phyloP scores from a whole-genome alignment of 1,140 invertebrate genomes.

The Lanistes nyassanus region DNA sequence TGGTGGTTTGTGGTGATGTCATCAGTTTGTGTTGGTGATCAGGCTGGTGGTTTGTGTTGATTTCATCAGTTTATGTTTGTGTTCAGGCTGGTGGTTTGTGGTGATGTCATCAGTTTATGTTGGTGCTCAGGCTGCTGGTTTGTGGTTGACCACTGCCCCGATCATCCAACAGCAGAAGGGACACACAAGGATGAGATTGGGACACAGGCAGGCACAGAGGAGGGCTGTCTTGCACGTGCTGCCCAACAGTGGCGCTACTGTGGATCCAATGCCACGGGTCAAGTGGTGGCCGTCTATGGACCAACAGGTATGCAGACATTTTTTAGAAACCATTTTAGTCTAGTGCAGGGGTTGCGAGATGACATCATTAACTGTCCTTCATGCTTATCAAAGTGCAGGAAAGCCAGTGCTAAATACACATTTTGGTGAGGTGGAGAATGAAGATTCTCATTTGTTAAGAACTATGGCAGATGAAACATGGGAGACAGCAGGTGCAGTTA shows the following conservation, averaged over 20 bases:
- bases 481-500: no score
- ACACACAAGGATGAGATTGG: constrained; percentile 33
- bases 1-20: no score
- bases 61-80: no score
- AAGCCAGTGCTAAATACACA: no score
- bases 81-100: no score
- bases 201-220: constrained; percentile 27
- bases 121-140: constrained; percentile 42
- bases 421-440: not conserved
- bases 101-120: no score
- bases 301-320: constrained; percentile 35
- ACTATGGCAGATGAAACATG: not conserved
- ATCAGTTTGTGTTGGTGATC: no score
- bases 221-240: constrained; percentile 35
- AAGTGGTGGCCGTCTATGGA: constrained; percentile 35
- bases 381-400: not conserved
- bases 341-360: no score
- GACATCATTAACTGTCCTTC: not conserved
- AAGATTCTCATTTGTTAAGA: not conserved
- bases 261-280: constrained; percentile 23
- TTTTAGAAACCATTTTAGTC: no score
- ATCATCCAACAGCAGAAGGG: constrained; percentile 12
- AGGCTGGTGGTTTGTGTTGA: no score
- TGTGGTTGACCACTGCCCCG: constrained; percentile 28
- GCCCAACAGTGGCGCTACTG: constrained; percentile 36